Percentiles rank a stretch among this genome's conserved stretches.
Evolutionary conservation across 2,797 vertebrate species (phyloP).

Genomic region (Discoglossus pictus): DNA sequence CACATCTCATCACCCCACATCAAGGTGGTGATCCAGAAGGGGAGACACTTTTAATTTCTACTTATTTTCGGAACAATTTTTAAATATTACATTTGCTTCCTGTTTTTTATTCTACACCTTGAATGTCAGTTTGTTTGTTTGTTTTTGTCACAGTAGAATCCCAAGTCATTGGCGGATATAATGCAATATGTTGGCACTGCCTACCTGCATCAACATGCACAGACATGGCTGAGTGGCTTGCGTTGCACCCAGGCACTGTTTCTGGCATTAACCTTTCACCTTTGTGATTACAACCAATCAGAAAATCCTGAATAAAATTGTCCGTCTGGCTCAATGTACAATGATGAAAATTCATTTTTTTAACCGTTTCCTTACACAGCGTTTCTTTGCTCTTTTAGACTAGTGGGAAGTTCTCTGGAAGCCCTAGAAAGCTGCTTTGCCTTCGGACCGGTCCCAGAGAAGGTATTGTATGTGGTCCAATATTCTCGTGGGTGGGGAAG

Average conservation of each 20-base stretch:
- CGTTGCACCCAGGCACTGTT: slow-evolving; percentile 25
- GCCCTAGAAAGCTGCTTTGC: slow-evolving; percentile 98
- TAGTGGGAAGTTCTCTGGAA: slow-evolving; percentile 97
- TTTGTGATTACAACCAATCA: not conserved
- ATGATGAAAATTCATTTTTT: not conserved
- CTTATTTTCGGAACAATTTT: no score
- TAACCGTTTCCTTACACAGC: not conserved
- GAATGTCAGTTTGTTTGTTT: no score
- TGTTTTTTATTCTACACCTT: no score
- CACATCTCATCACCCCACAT: no score
- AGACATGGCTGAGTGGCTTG: slow-evolving; percentile 29
- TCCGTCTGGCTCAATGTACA: not conserved
- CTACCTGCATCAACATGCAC: not conserved
- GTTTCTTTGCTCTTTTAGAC: slow-evolving; percentile 75
- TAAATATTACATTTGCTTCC: no score
- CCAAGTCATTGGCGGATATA: no score
- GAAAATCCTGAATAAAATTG: not conserved
- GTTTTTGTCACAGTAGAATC: no score
- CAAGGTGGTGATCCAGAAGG: no score
- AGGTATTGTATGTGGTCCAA: slow-evolving; percentile 82
- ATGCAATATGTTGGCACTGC: not conserved
- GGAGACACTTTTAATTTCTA: no score
- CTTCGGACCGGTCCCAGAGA: slow-evolving; percentile 89
- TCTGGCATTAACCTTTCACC: slow-evolving; percentile 36
- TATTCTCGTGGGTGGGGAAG: slow-evolving; percentile 46